These are phyloP conservation scores for Podargus strigoides DNA, from an alignment of 2,797 vertebrate genomes.

Conservation along the genomic window DNA sequence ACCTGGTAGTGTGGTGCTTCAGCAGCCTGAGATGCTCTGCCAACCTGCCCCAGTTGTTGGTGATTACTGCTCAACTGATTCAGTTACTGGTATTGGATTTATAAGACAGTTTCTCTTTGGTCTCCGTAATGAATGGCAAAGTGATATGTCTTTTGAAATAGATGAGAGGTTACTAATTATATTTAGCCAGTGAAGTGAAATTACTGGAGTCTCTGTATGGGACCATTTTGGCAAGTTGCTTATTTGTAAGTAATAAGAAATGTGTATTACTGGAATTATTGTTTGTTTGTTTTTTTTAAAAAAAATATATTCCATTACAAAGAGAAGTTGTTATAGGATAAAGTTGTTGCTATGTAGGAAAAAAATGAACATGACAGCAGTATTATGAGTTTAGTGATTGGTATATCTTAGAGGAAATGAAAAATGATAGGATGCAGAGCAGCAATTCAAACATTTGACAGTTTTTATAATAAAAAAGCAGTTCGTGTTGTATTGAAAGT, in stretches of 20 bases:
- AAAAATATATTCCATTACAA: not conserved
- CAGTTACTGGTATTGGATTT: not conserved
- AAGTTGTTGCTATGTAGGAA: not conserved
- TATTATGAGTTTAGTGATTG: not conserved
- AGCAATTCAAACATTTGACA: not conserved
- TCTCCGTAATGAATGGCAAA: not conserved
- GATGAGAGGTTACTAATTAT: not conserved
- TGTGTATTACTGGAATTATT: not conserved
- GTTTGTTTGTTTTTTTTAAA: not conserved
- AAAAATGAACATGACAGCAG: not conserved
- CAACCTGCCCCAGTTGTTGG: not conserved
- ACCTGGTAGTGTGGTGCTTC: rapidly evolving
- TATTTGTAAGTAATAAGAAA: not conserved
- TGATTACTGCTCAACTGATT: not conserved
- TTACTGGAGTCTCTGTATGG: not conserved
- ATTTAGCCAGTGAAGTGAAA: not conserved
- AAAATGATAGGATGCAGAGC: not conserved
- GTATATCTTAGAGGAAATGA: not conserved
- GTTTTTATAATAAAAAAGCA: not conserved
- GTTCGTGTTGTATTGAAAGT: not conserved
- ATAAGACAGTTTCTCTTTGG: not conserved
- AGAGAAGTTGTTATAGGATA: not conserved
- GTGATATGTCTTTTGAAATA: not conserved
- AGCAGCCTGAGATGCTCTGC: not conserved
- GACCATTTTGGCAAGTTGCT: not conserved